Percentiles rank a stretch among this genome's conserved stretches.
Conservation (phyloP, 2,888 invertebrate genomes). For the Glaucopsyche alexis region DNA sequence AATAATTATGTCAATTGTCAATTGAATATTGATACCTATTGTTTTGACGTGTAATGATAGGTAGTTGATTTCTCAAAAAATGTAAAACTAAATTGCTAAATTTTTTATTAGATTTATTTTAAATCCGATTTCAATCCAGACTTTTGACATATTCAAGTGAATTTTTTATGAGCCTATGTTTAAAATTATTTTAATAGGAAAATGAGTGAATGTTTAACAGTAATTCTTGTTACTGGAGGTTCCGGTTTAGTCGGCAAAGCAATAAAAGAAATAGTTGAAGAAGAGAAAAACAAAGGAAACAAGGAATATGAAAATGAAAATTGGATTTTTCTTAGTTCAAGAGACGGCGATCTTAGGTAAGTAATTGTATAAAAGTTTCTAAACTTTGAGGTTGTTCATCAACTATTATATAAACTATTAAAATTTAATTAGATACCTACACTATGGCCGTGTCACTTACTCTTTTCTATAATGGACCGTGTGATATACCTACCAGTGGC, state of each 20-base stretch:
- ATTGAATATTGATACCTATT: too few relatives aligned
- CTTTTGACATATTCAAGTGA: neutral
- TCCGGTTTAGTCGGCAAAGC: constrained; percentile 96
- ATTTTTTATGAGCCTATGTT: neutral
- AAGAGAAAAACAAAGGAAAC: constrained; percentile 60
- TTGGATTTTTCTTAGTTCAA: constrained; percentile 95
- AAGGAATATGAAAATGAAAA: constrained; percentile 80
- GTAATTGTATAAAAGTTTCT: neutral
- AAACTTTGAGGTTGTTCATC: neutral
- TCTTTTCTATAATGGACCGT: too few relatives aligned
- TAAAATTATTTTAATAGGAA: constrained; percentile 35
- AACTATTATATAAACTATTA: neutral
- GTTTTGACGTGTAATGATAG: too few relatives aligned
- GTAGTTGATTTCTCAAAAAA: too few relatives aligned
- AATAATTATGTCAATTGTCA: too few relatives aligned
- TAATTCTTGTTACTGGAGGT: constrained; percentile 97
- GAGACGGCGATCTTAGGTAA: constrained; percentile 97
- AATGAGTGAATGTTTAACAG: constrained; percentile 63
- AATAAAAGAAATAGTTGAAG: constrained; percentile 84
- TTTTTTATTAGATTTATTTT: neutral
- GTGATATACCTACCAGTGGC: too few relatives aligned
- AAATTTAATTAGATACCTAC: neutral
- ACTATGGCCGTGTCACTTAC: neutral
- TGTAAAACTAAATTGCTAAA: too few relatives aligned
- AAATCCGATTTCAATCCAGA: neutral